These are phyloP conservation scores for Timema cristinae DNA, from an alignment of 2,888 invertebrate genomes.

Conservation along the genomic window DNA sequence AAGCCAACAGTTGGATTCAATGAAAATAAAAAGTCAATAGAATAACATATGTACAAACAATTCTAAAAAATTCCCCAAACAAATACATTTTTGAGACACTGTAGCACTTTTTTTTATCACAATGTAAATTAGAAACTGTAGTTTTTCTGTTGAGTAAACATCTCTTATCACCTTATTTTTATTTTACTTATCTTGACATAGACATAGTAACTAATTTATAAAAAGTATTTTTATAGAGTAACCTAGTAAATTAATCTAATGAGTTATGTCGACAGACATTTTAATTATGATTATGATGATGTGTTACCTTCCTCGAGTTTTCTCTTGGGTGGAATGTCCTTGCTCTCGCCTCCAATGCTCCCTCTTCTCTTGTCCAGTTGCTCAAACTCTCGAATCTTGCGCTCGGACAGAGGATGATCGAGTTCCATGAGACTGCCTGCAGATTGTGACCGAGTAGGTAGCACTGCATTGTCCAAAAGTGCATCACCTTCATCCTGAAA, in stretches of 20 bases:
- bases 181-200: too few relatives aligned
- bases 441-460: constrained; percentile 57
- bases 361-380: constrained; percentile 37
- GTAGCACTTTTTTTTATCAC: too few relatives aligned
- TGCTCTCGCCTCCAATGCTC: constrained; percentile 9
- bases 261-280: neutral
- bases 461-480: constrained; percentile 38
- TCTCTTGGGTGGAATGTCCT: constrained; percentile 62
- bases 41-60: too few relatives aligned
- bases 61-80: too few relatives aligned
- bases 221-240: neutral
- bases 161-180: too few relatives aligned
- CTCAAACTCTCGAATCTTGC: constrained; percentile 68
- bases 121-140: too few relatives aligned
- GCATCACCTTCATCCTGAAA: constrained; percentile 30
- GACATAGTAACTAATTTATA: too few relatives aligned
- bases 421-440: constrained; percentile 72
- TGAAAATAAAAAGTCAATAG: too few relatives aligned
- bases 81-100: too few relatives aligned
- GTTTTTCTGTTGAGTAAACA: too few relatives aligned
- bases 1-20: too few relatives aligned
- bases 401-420: constrained; percentile 53
- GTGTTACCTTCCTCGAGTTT: constrained; percentile 55
- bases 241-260: neutral
- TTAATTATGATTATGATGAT: neutral